Conservation (phyloP, 2,797 vertebrate genomes). For the Fundulus diaphanus region DNA sequence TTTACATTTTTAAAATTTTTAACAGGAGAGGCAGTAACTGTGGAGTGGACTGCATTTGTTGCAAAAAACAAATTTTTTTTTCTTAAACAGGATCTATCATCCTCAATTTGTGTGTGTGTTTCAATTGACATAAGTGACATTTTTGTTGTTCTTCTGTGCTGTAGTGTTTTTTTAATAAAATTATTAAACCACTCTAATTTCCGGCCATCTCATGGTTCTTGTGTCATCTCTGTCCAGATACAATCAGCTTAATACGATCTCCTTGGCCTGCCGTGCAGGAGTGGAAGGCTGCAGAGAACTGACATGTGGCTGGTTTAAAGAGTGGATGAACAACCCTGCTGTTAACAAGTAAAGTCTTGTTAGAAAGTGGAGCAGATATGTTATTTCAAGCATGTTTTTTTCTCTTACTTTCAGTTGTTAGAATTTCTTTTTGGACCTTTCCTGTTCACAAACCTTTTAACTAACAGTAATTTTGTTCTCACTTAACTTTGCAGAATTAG, state of each 20-base stretch:
- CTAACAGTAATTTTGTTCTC: neutral
- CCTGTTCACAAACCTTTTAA: neutral
- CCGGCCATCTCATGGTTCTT: neutral
- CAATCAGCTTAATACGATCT: constrained; percentile 84
- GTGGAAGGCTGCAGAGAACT: constrained; percentile 69
- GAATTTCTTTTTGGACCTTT: neutral
- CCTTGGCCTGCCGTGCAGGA: constrained; percentile 81
- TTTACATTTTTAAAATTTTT: too few species aligned
- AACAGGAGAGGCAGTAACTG: too few species aligned
- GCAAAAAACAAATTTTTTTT: neutral
- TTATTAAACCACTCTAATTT: neutral
- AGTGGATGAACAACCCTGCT: constrained; percentile 67
- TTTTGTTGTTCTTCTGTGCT: neutral
- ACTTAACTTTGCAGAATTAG: constrained; percentile 77
- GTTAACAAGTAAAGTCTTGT: constrained; percentile 37
- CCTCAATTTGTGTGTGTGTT: neutral
- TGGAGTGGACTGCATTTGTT: neutral
- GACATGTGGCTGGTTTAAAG: constrained; percentile 39
- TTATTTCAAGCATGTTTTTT: neutral
- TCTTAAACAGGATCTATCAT: neutral
- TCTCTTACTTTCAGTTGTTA: neutral
- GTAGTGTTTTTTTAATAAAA: fast-evolving
- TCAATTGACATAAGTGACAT: neutral
- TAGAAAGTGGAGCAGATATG: neutral
- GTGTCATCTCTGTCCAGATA: constrained; percentile 76